Percentiles rank a stretch among this genome's conserved stretches.
Conservation (phyloP, 1,140 invertebrate species). For the Kradibia gibbosae region DNA sequence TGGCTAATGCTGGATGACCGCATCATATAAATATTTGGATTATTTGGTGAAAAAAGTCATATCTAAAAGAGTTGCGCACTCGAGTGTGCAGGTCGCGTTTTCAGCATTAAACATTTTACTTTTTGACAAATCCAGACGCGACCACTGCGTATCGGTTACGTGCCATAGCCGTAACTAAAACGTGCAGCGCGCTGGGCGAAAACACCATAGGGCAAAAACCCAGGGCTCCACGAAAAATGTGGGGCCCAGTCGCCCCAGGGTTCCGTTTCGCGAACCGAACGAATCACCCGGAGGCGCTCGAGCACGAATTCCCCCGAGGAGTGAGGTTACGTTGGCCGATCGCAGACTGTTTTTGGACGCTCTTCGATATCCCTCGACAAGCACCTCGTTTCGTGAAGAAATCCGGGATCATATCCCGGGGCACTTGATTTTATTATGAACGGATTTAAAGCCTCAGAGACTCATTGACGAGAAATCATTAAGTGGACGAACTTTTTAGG, state of each 20-base stretch:
- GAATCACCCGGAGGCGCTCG: background rate
- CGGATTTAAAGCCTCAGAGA: background rate
- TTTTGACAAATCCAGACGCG: constrained; percentile 55
- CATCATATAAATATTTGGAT: no score
- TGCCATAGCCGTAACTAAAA: constrained; percentile 68
- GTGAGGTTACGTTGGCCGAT: background rate
- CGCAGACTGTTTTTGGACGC: background rate
- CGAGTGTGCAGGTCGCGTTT: constrained; percentile 56
- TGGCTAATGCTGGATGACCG: no score
- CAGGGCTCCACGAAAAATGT: constrained; percentile 2
- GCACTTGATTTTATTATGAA: background rate
- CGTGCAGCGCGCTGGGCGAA: constrained; percentile 53
- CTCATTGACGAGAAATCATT: background rate
- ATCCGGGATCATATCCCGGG: background rate
- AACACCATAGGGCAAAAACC: constrained; percentile 37
- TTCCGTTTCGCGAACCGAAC: background rate
- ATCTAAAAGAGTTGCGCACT: constrained; percentile 7
- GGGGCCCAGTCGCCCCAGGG: background rate
- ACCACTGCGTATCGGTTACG: constrained; percentile 59
- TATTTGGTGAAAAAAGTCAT: no score
- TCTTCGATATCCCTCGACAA: no score
- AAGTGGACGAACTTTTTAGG: background rate
- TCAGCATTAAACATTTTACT: constrained; percentile 64
- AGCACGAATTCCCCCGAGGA: background rate
- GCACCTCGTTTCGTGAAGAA: no score